Evolutionary conservation across 2,113 vertebrate genomes (phyloP).

Genomic region (Ochotona princeps): DNA sequence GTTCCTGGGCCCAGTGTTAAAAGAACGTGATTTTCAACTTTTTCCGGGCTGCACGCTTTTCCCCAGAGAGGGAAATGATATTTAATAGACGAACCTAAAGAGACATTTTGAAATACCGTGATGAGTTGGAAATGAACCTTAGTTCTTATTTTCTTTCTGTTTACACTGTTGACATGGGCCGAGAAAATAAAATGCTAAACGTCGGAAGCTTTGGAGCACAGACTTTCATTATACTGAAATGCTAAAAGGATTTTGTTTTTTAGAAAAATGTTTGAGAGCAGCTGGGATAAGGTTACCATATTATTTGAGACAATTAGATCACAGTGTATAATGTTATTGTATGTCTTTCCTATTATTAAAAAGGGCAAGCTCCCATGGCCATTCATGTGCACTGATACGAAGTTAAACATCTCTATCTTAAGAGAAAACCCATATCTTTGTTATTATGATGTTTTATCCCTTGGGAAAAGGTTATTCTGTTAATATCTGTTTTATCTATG

Average conservation of each 20-base stretch:
- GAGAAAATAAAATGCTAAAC: slow-evolving; percentile 62
- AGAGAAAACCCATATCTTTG: not conserved
- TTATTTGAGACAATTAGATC: slow-evolving; percentile 69
- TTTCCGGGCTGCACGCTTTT: not conserved
- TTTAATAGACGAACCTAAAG: slow-evolving; percentile 40
- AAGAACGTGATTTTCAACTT: not conserved
- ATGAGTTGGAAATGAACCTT: not conserved
- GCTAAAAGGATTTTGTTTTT: slow-evolving; percentile 52
- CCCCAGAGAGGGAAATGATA: not conserved
- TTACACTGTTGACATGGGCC: slow-evolving; percentile 58
- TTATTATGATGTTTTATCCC: not conserved
- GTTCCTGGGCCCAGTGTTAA: not conserved
- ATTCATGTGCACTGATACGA: slow-evolving; percentile 31
- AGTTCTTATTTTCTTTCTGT: slow-evolving; percentile 43
- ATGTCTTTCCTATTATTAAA: slow-evolving; percentile 56
- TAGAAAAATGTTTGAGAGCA: slow-evolving; percentile 54
- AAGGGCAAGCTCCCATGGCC: slow-evolving; percentile 32
- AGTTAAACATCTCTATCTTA: not conserved
- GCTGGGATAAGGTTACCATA: slow-evolving; percentile 36
- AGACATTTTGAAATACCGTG: not conserved
- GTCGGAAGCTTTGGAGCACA: slow-evolving; percentile 51
- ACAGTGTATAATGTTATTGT: slow-evolving; percentile 33
- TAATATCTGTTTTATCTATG: slow-evolving; percentile 50
- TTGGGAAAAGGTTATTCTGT: not conserved
- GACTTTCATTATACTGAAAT: slow-evolving; percentile 71